Conservation (phyloP, 2,113 vertebrate species). For the Recurvirostra avosetta region DNA sequence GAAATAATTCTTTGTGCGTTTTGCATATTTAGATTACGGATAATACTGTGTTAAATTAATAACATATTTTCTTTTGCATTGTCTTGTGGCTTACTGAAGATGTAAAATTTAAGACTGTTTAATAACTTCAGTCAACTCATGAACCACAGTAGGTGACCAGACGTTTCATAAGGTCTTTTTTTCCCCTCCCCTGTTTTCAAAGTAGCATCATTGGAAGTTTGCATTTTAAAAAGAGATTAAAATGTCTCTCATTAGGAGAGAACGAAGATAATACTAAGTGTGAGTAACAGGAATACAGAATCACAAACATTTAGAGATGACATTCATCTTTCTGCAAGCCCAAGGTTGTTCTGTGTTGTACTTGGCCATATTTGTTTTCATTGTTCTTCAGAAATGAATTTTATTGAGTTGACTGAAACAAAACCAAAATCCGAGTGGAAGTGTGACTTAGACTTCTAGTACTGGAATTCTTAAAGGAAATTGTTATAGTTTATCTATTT, state of each 20-base stretch:
- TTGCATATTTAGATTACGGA: background rate
- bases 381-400: background rate
- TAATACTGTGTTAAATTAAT: background rate
- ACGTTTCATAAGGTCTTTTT: conserved; percentile 38
- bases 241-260: conserved; percentile 29
- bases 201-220: conserved; percentile 27
- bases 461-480: background rate
- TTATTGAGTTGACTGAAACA: background rate
- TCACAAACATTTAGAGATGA: background rate
- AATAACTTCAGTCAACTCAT: conserved; percentile 42
- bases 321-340: background rate
- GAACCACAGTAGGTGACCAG: conserved; percentile 47
- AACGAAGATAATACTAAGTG: background rate
- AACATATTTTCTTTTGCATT: background rate
- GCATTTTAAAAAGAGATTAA: conserved; percentile 48
- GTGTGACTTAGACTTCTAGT: background rate
- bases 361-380: background rate
- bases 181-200: background rate
- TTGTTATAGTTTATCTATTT: background rate
- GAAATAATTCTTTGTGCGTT: background rate
- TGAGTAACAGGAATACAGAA: conserved; percentile 12
- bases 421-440: background rate
- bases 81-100: background rate
- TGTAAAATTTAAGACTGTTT: conserved; percentile 18
- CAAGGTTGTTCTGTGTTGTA: conserved; percentile 3